Evolutionary conservation across 2,113 vertebrate species (phyloP), one percentile per base, ranked within the genome.

Genomic region (Triplophysa rosa): DNA sequence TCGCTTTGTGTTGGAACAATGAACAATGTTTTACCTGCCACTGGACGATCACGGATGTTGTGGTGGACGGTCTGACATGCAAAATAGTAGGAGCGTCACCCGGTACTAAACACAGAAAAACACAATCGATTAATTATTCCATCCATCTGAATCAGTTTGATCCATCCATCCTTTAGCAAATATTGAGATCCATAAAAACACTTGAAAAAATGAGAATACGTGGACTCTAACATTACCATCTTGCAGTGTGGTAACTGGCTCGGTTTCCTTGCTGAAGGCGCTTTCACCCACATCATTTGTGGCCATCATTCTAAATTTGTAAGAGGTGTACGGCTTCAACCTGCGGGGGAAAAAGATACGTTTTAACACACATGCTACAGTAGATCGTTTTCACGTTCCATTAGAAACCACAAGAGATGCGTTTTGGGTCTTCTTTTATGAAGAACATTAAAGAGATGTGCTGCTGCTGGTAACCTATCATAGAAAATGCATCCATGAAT

Each of bases 251-350:
- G 95, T 98, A n/a, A 96, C 93, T 0, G 95, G 90, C 40, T 98
- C 95, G 0, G 96, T 97, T 92, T 98, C 96, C 0, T 77, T 80
- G 16, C 96, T 97, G 86, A 94, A 94, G 87, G 94, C 85, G 0
- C 97, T 99, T 90, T 97, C 95, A 70, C 97, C 97, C 0, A 99
- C 90, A 62, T 99, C 97, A 1, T 99, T 99, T 86, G 96, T 97
- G 21, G 97, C 95, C 87, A 95, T 92, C 91, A 98, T 94, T 59
- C 96, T 93, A 84, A 99, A 92, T 79, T 95, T 97, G 88, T 97
- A 98, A 1, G 97, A 97, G 1, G 96, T 97, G 87, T 97, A 99
- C 0, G 97, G 96, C 81, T 94, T 96, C 85, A 99, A 84, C 83
- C 97, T 99, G 42, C 54, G 37, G 52, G 26, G 54, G 62, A 67